phyloP scores from a whole-genome alignment of 1,140 invertebrate genomes.

The Pogonognathellus flavescens region DNA sequence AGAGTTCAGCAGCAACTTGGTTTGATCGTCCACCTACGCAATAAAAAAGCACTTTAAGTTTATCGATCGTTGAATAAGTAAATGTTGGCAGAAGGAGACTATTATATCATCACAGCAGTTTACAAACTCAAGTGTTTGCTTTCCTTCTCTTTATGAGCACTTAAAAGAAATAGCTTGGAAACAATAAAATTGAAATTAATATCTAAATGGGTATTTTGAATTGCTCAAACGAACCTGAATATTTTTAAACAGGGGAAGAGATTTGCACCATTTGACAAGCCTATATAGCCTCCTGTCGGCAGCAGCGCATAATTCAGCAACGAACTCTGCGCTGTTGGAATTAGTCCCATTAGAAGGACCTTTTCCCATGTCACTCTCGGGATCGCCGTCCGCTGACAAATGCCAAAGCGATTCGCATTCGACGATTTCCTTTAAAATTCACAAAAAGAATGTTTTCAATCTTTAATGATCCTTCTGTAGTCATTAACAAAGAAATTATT shows the following conservation, averaged over 20 bases:
- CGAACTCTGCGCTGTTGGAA: slow-evolving; percentile 81
- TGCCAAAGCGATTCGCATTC: slow-evolving; percentile 66
- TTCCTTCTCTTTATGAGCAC: too few species aligned
- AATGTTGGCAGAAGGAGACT: slow-evolving; percentile 12
- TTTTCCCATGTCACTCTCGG: slow-evolving; percentile 71
- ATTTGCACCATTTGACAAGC: slow-evolving; percentile 98
- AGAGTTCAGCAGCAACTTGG: slow-evolving; percentile 94
- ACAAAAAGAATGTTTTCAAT: not conserved
- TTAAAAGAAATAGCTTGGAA: too few species aligned
- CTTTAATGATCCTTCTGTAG: too few species aligned
- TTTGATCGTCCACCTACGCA: slow-evolving; percentile 93
- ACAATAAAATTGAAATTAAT: too few species aligned
- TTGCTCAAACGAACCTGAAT: slow-evolving; percentile 81
- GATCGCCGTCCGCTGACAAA: slow-evolving; percentile 64
- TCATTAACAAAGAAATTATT: not conserved
- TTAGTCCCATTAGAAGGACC: slow-evolving; percentile 76
- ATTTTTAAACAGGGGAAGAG: slow-evolving; percentile 94
- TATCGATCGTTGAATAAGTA: not conserved
- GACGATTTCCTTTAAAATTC: slow-evolving; percentile 64
- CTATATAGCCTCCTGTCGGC: slow-evolving; percentile 96
- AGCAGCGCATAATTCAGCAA: slow-evolving; percentile 91
- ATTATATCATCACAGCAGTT: not conserved
- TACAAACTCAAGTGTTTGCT: not conserved
- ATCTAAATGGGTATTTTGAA: too few species aligned
- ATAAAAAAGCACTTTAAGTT: slow-evolving; percentile 63